Conservation (phyloP, 2,888 invertebrate genomes). For the Pyrgus malvae region DNA sequence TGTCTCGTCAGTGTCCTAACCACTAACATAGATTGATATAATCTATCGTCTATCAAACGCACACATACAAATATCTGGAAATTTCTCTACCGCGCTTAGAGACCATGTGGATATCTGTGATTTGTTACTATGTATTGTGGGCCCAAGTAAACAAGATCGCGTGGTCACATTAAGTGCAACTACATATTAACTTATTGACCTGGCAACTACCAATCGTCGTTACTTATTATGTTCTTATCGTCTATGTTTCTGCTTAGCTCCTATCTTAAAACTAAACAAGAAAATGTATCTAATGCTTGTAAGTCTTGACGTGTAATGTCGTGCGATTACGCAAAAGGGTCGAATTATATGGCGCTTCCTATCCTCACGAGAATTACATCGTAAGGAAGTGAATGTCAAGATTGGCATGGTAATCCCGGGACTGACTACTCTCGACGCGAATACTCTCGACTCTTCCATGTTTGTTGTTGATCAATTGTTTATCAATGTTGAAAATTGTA, state of each 20-base stretch:
- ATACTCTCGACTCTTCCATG: too few species aligned
- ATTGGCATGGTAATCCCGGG: not conserved
- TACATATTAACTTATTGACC: conserved; percentile 71
- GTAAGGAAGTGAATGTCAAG: not conserved
- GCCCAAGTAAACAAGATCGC: conserved; percentile 19
- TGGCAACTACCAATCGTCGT: conserved; percentile 52
- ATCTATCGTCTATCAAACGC: not conserved
- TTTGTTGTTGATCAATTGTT: too few species aligned
- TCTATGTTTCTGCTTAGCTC: conserved; percentile 52
- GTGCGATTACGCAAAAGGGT: conserved; percentile 30
- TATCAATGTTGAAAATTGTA: too few species aligned
- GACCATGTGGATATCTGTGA: conserved; percentile 26
- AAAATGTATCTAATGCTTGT: conserved; percentile 28
- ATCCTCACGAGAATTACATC: not conserved
- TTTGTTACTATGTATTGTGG: conserved; percentile 30
- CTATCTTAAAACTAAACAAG: conserved; percentile 23
- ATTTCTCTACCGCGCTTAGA: conserved; percentile 17
- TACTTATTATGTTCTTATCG: conserved; percentile 46
- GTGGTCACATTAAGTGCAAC: conserved; percentile 39
- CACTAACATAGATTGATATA: not conserved
- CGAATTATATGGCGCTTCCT: conserved; percentile 2
- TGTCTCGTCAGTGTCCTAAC: too few species aligned
- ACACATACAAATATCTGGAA: conserved; percentile 6
- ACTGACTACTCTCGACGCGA: too few species aligned
- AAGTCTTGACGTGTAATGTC: conserved; percentile 25